Evolutionary conservation across 2,888 invertebrate species (phyloP).

Genomic region (Patella pellucida): DNA sequence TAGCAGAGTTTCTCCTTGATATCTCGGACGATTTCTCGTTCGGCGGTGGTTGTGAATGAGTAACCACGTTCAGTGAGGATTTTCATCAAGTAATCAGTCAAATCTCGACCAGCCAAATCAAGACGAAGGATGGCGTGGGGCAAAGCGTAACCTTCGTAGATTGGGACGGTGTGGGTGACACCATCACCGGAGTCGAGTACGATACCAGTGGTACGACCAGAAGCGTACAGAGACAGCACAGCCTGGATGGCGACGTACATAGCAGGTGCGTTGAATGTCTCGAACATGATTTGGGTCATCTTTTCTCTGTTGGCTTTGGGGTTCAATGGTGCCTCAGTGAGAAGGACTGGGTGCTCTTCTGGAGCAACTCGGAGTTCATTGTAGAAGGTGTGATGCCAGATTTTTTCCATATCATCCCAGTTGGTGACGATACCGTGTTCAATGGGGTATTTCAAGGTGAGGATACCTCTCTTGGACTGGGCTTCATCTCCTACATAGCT

Average conservation of each 20-base stretch:
- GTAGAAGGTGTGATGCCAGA: slow-evolving; percentile 75
- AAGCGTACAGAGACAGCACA: slow-evolving; percentile 91
- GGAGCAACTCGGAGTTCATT: slow-evolving; percentile 87
- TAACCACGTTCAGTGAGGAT: slow-evolving; percentile 69
- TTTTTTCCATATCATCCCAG: slow-evolving; percentile 65
- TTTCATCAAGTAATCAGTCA: slow-evolving; percentile 74
- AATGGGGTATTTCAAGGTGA: slow-evolving; percentile 64
- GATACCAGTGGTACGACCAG: slow-evolving; percentile 96
- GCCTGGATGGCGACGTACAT: slow-evolving; percentile 97
- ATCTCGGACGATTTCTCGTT: slow-evolving; percentile 92
- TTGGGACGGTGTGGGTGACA: slow-evolving; percentile 94
- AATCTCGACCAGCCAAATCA: slow-evolving; percentile 49
- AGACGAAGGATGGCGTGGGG: slow-evolving; percentile 85
- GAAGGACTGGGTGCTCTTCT: slow-evolving; percentile 92
- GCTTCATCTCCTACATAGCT: slow-evolving; percentile 65
- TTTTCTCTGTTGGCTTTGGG: slow-evolving; percentile 96
- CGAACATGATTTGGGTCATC: slow-evolving; percentile 81
- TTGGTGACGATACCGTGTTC: slow-evolving; percentile 66
- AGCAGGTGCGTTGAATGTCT: slow-evolving; percentile 90
- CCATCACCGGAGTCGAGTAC: slow-evolving; percentile 95
- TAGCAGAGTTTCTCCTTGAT: slow-evolving; percentile 81
- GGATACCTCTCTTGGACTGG: slow-evolving; percentile 64
- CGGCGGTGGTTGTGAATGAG: slow-evolving; percentile 70
- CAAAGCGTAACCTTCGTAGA: slow-evolving; percentile 92
- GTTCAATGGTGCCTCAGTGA: slow-evolving; percentile 93